These are phyloP conservation scores for Anthopleura sola DNA, from an alignment of 64 coral and sea anemone genomes.

Conservation along the genomic window DNA sequence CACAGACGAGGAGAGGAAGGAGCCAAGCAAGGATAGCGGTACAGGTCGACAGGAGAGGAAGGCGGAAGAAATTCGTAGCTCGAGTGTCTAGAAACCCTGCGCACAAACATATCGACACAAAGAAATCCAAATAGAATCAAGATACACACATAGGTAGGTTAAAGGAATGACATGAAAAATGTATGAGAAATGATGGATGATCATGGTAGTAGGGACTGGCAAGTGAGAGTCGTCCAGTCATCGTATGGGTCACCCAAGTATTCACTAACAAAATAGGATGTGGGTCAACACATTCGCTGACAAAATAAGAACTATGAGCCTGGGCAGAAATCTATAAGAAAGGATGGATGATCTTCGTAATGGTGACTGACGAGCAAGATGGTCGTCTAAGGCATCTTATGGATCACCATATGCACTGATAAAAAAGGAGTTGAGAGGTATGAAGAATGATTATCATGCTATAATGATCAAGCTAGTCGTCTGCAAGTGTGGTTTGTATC, in stretches of 20 bases:
- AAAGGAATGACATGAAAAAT: not conserved
- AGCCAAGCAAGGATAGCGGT: slow-evolving; percentile 15
- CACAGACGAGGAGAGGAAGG: slow-evolving; percentile 33
- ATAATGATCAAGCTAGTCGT: not conserved
- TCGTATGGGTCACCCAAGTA: too few relatives aligned
- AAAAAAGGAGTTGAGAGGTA: not conserved
- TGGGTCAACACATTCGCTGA: too few relatives aligned
- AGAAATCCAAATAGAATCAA: not conserved
- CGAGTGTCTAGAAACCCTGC: slow-evolving; percentile 34
- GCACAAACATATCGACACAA: not conserved
- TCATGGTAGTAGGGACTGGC: not conserved
- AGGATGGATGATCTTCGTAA: not conserved
- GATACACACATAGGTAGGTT: not conserved
- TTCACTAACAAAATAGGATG: too few relatives aligned
- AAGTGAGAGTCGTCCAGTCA: too few relatives aligned
- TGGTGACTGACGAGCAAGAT: not conserved
- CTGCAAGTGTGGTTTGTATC: not conserved
- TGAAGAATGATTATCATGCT: not conserved
- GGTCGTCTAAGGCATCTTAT: not conserved
- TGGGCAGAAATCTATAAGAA: too few relatives aligned
- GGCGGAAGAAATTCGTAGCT: slow-evolving; percentile 64
- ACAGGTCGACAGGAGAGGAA: slow-evolving; percentile 36
- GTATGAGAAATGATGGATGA: not conserved
- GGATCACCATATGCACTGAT: not conserved
- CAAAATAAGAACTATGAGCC: too few relatives aligned